Evolutionary conservation across 2,888 invertebrate species (phyloP).

Genomic region (Standfussiana lucernea): DNA sequence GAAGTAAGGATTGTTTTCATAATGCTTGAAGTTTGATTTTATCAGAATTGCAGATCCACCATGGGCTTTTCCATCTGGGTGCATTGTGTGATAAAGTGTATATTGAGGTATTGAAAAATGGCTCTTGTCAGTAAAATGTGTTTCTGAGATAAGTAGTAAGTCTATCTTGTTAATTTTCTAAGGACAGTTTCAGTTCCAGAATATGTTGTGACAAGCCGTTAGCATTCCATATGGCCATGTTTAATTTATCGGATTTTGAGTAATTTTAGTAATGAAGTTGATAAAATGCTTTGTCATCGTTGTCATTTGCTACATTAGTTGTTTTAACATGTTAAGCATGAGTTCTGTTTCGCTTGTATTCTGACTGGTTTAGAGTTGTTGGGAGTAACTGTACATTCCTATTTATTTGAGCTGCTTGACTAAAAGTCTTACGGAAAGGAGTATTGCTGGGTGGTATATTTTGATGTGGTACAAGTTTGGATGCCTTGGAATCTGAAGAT

Average conservation of each 20-base stretch:
- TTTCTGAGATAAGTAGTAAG: no score
- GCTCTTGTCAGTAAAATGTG: no score
- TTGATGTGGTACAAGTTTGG: not conserved
- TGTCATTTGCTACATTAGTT: not conserved
- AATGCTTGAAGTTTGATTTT: constrained; percentile 5
- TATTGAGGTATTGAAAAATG: no score
- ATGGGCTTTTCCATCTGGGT: no score
- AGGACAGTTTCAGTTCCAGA: not conserved
- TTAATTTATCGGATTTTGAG: constrained; percentile 2
- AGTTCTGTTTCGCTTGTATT: not conserved
- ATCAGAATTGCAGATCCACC: no score
- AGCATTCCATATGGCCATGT: not conserved
- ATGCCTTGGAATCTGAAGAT: not conserved
- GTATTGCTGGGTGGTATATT: not conserved
- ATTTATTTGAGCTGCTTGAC: not conserved
- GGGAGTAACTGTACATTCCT: not conserved
- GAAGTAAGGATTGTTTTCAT: not conserved
- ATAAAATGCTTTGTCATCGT: not conserved
- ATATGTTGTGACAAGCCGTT: not conserved
- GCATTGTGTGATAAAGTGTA: no score
- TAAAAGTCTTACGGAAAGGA: not conserved
- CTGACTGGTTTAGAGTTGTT: not conserved
- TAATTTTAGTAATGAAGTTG: not conserved
- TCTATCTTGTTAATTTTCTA: no score
- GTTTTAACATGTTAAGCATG: not conserved